Conservation (phyloP, 2,113 vertebrate species). For the Montifringilla adamsi region DNA sequence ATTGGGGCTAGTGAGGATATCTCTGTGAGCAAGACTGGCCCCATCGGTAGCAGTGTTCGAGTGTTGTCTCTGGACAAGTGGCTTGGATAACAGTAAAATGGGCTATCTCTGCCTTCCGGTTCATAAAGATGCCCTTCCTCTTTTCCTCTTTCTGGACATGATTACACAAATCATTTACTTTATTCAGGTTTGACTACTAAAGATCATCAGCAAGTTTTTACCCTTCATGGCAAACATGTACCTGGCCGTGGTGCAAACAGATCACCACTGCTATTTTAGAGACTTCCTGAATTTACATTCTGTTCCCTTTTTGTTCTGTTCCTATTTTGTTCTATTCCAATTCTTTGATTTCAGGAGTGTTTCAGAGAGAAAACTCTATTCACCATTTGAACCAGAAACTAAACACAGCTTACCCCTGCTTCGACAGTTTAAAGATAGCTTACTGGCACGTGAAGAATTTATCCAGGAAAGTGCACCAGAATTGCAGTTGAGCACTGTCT, state of each 20-base stretch:
- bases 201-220: neutral
- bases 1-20: neutral
- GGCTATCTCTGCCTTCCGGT: neutral
- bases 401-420: neutral
- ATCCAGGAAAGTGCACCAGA: neutral
- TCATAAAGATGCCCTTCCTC: neutral
- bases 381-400: neutral
- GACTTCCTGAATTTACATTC: neutral
- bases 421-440: neutral
- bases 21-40: neutral
- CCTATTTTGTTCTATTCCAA: neutral
- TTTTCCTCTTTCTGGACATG: neutral
- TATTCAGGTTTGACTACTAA: neutral
- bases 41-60: neutral
- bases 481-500: neutral
- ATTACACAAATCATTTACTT: neutral
- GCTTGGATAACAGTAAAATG: neutral
- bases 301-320: neutral
- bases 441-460: neutral
- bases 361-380: neutral
- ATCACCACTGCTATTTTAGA: neutral
- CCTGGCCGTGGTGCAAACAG: neutral
- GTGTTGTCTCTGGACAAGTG: neutral
- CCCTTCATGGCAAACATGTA: neutral
- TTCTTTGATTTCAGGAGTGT: neutral